Percentiles rank a stretch among this genome's conserved stretches.
phyloP scores from a whole-genome alignment of 2,888 invertebrate genomes.

The Scaptomyza cyrtandrae region DNA sequence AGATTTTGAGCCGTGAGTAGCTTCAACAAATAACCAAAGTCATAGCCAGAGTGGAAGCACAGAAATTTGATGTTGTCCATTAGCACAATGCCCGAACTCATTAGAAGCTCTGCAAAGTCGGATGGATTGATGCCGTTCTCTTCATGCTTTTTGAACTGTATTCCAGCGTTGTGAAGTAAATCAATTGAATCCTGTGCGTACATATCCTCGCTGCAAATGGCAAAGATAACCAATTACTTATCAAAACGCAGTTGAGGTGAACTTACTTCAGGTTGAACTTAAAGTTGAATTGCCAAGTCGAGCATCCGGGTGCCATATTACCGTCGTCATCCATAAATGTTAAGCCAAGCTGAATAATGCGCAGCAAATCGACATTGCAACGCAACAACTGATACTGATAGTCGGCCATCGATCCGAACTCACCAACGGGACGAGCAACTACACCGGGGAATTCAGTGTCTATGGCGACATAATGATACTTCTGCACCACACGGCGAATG shows the following conservation, averaged over 20 bases:
- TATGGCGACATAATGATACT: slow-evolving; percentile 94
- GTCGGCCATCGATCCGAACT: slow-evolving; percentile 95
- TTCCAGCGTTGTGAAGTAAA: slow-evolving; percentile 96
- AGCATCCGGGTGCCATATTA: slow-evolving; percentile 95
- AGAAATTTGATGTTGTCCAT: slow-evolving; percentile 99
- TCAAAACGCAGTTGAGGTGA: too few species aligned
- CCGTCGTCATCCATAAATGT: slow-evolving; percentile 99
- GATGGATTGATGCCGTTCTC: slow-evolving; percentile 99
- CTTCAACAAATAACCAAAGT: slow-evolving; percentile 99
- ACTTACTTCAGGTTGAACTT: slow-evolving; percentile 98
- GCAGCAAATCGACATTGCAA: slow-evolving; percentile 98
- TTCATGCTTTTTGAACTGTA: slow-evolving; percentile 99
- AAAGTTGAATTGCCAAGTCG: slow-evolving; percentile 99
- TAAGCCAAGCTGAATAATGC: slow-evolving; percentile 98
- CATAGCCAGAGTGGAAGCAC: slow-evolving; percentile 99
- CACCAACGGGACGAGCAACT: slow-evolving; percentile 98
- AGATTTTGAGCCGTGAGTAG: slow-evolving; percentile 96
- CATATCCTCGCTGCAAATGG: slow-evolving; percentile 94
- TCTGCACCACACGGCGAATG: slow-evolving; percentile 94
- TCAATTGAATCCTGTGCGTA: slow-evolving; percentile 99
- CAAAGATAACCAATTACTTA: too few species aligned
- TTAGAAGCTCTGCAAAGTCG: slow-evolving; percentile 98
- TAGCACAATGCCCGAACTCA: slow-evolving; percentile 98
- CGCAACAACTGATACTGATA: slow-evolving; percentile 96
- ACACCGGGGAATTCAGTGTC: slow-evolving; percentile 99